A percentile compares a stretch with the other conserved stretches of the same genome.
Evolutionary conservation across 2,797 vertebrate genomes (phyloP).

Genomic region (Hypotaenidia philippensis): DNA sequence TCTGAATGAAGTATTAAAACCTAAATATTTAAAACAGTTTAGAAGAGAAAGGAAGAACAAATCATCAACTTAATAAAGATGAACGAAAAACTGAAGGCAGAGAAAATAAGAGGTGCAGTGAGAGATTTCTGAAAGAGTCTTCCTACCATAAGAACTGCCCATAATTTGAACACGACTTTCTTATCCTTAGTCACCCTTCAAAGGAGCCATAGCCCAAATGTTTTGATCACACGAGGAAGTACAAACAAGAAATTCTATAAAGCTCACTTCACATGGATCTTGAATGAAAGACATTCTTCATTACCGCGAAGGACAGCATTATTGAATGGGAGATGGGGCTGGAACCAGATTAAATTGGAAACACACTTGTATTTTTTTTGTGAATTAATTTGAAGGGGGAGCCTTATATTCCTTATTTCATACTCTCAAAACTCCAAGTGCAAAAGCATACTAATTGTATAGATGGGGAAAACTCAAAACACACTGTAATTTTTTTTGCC

Average conservation of each 20-base stretch:
- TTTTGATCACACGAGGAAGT: background rate
- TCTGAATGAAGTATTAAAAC: background rate
- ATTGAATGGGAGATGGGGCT: background rate
- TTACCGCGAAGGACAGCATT: background rate
- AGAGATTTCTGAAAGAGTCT: background rate
- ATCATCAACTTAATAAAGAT: background rate
- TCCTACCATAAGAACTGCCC: background rate
- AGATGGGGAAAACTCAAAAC: background rate
- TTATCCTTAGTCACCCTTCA: background rate
- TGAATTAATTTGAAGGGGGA: background rate
- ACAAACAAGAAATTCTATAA: background rate
- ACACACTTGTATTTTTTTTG: background rate
- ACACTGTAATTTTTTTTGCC: background rate
- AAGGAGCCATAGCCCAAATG: background rate
- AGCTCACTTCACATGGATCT: background rate
- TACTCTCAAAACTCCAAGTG: background rate
- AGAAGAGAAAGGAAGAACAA: background rate
- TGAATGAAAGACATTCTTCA: background rate
- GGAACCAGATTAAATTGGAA: background rate
- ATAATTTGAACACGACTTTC: background rate
- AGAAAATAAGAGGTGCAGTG: background rate
- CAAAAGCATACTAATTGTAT: background rate
- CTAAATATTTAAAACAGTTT: background rate
- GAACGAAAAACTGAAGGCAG: background rate
- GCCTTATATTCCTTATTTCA: background rate